These are phyloP conservation scores for Plagiodera versicolora DNA, from an alignment of 2,888 invertebrate genomes.

Conservation along the genomic window DNA sequence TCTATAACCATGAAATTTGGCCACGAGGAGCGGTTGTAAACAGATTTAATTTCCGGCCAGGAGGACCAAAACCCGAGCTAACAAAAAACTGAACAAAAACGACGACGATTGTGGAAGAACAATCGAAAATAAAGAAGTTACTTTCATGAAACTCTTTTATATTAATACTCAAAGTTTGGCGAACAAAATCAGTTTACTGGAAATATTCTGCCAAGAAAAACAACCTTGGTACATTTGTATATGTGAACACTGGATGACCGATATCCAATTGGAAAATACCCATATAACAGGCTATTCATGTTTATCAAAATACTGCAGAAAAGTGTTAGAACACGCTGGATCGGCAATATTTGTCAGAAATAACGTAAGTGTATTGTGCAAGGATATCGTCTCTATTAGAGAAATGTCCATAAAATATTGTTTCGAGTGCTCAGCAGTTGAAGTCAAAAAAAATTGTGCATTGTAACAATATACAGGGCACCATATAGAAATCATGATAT, in stretches of 20 bases:
- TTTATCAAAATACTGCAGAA: slow-evolving; percentile 2
- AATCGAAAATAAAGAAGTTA: too few relatives aligned
- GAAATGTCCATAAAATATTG: background rate
- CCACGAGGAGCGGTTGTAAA: too few relatives aligned
- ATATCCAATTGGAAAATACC: background rate
- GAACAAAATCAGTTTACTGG: slow-evolving; percentile 3
- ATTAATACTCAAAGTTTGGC: slow-evolving; percentile 1
- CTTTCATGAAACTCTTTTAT: too few relatives aligned
- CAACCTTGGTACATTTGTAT: background rate
- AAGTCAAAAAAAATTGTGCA: background rate
- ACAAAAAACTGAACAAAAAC: too few relatives aligned
- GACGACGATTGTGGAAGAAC: too few relatives aligned
- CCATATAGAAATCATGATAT: background rate
- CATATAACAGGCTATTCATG: slow-evolving; percentile 1
- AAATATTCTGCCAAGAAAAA: background rate
- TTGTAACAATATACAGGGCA: slow-evolving; percentile 2
- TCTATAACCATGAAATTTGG: too few relatives aligned
- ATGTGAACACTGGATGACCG: slow-evolving; percentile 7
- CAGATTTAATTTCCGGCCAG: too few relatives aligned
- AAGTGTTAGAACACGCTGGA: background rate
- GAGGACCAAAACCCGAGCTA: too few relatives aligned
- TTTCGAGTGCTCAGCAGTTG: background rate
- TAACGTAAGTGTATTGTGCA: background rate
- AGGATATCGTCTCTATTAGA: background rate
- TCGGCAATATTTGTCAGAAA: slow-evolving; percentile 4